These are phyloP conservation scores for Caenorhabditis doughertyi DNA, from an alignment of 2,888 invertebrate species.

Conservation along the genomic window DNA sequence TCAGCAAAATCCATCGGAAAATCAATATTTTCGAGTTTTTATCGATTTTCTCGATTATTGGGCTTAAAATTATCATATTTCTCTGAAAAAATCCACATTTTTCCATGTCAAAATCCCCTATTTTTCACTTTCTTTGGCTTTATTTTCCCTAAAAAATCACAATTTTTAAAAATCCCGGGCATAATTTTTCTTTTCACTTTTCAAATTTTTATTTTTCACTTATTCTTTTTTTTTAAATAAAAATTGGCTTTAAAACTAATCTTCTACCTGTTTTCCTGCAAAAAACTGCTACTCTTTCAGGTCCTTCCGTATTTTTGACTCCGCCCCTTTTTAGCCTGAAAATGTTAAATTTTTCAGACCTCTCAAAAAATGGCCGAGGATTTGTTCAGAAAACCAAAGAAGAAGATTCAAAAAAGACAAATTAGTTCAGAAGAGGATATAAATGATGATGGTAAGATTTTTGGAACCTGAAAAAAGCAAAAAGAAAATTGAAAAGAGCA, in stretches of 20 bases:
- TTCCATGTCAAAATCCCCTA: not conserved
- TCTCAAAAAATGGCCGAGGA: slow-evolving; percentile 45
- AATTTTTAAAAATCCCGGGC: not conserved
- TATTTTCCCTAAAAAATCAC: not conserved
- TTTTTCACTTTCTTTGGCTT: not conserved
- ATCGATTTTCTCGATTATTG: no score
- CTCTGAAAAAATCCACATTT: not conserved
- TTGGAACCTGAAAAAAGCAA: not conserved
- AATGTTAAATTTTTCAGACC: not conserved
- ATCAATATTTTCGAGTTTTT: no score
- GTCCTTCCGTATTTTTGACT: no score
- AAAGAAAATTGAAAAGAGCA: not conserved
- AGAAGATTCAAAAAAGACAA: slow-evolving; percentile 29
- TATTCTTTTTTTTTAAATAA: slow-evolving; percentile 13
- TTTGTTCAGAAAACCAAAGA: slow-evolving; percentile 60
- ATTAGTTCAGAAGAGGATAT: slow-evolving; percentile 36
- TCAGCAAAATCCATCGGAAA: no score
- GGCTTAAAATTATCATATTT: no score
- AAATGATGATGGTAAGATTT: slow-evolving; percentile 30
- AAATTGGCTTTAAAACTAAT: not conserved
- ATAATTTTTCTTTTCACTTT: slow-evolving; percentile 31
- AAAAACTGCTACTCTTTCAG: no score
- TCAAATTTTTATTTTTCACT: slow-evolving; percentile 28
- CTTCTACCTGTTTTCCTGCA: not conserved
- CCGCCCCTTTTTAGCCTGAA: no score